Conservation (phyloP, 2,797 vertebrate species). For the Anas acuta region DNA sequence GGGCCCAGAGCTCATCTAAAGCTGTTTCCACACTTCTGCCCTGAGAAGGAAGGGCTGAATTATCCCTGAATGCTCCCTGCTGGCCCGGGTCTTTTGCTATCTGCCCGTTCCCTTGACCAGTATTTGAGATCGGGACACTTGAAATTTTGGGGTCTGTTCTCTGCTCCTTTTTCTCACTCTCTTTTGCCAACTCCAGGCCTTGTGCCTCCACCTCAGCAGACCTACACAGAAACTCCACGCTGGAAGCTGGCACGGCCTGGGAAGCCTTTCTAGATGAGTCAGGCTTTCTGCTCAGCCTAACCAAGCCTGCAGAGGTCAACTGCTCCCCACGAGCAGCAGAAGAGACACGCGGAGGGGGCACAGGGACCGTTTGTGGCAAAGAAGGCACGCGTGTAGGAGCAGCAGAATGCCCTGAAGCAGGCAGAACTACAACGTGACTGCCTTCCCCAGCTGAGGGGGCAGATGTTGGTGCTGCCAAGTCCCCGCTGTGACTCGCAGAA, state of each 20-base stretch:
- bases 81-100: not conserved
- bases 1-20: constrained; percentile 79
- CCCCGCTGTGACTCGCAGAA: not conserved
- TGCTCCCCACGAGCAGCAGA: constrained; percentile 45
- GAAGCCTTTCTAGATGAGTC: constrained; percentile 69
- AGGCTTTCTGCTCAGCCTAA: constrained; percentile 63
- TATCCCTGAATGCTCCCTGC: not conserved
- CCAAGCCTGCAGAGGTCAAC: constrained; percentile 8
- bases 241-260: constrained; percentile 67
- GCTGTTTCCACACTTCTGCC: constrained; percentile 75
- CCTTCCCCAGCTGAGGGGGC: constrained; percentile 76
- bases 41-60: not conserved
- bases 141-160: constrained; percentile 62
- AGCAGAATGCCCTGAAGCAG: not conserved
- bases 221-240: constrained; percentile 64
- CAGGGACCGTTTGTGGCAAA: not conserved
- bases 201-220: constrained; percentile 47
- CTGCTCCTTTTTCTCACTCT: not conserved
- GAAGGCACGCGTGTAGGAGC: not conserved
- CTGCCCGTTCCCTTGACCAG: not conserved
- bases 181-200: not conserved
- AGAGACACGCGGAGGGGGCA: constrained; percentile 62
- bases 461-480: constrained; percentile 53
- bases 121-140: constrained; percentile 12
- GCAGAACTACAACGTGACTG: not conserved